Conservation (phyloP, 1,140 invertebrate species). For the Anastrepha obliqua region DNA sequence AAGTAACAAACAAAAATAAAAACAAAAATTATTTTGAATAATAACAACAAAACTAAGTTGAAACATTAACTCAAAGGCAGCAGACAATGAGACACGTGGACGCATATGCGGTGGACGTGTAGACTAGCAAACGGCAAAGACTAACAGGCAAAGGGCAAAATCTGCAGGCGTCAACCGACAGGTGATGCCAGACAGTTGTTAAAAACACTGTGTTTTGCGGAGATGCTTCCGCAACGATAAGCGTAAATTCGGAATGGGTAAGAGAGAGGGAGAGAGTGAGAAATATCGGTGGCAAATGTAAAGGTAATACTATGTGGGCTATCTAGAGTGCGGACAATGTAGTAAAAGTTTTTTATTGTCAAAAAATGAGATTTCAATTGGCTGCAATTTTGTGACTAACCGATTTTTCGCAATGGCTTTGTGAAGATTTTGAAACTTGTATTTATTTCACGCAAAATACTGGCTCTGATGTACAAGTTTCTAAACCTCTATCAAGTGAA, state of each 20-base stretch:
- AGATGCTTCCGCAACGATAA: conserved; percentile 34
- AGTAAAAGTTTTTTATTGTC: too few relatives aligned
- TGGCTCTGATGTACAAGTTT: too few relatives aligned
- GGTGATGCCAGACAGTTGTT: background rate
- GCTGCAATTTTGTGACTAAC: too few relatives aligned
- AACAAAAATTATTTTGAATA: background rate
- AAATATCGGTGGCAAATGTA: background rate
- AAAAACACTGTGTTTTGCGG: background rate
- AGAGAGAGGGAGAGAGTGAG: background rate
- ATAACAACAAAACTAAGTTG: background rate
- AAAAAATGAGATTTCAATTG: too few relatives aligned
- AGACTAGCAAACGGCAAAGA: background rate
- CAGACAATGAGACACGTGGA: background rate
- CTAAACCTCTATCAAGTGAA: too few relatives aligned
- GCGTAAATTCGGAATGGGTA: background rate
- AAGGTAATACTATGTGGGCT: too few relatives aligned
- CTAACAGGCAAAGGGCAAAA: background rate
- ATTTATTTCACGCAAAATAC: too few relatives aligned
- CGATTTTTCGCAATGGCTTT: too few relatives aligned
- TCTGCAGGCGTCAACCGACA: conserved; percentile 5
- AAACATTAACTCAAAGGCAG: background rate
- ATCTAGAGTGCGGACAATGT: too few relatives aligned
- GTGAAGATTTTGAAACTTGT: too few relatives aligned
- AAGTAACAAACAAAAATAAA: background rate
- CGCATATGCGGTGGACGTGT: background rate